Percentiles rank a stretch among this genome's conserved stretches.
phyloP scores from a whole-genome alignment of 1,140 invertebrate genomes.

The Aphidius gifuensis region DNA sequence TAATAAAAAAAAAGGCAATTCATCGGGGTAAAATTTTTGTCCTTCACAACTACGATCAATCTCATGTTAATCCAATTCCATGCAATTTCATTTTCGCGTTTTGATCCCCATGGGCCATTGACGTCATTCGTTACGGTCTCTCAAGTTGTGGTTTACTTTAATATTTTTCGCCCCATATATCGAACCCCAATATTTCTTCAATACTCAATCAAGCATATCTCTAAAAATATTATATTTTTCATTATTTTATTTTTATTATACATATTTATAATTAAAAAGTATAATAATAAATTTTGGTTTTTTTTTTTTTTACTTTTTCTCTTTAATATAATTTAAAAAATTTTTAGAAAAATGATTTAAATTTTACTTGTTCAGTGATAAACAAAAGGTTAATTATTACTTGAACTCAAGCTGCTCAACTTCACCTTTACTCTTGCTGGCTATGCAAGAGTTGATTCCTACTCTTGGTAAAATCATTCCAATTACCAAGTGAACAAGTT shows the following conservation, averaged over 20 bases:
- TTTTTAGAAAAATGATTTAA: no score
- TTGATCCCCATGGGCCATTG: slow-evolving; percentile 4
- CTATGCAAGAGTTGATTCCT: no score
- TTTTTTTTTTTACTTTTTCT: no score
- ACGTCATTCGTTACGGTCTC: slow-evolving; percentile 9
- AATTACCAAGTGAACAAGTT: no score
- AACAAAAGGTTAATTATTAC: no score
- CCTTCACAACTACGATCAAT: background rate
- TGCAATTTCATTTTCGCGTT: slow-evolving; percentile 18
- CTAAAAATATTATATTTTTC: background rate
- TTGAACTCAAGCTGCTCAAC: no score
- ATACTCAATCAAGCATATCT: slow-evolving; percentile 3
- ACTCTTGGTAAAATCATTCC: no score
- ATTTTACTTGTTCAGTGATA: no score
- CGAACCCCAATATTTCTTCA: slow-evolving; percentile 9
- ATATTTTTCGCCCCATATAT: slow-evolving; percentile 8
- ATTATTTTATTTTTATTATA: background rate
- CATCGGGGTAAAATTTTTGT: slow-evolving; percentile 1
- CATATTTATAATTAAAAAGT: no score
- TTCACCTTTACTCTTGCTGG: no score
- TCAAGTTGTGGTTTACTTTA: background rate
- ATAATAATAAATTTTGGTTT: no score
- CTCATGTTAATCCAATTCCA: slow-evolving; percentile 21
- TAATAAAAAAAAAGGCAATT: background rate
- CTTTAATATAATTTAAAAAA: no score